Evolutionary conservation across 2,797 vertebrate species (phyloP).

Genomic region (Anomalospiza imberbis): DNA sequence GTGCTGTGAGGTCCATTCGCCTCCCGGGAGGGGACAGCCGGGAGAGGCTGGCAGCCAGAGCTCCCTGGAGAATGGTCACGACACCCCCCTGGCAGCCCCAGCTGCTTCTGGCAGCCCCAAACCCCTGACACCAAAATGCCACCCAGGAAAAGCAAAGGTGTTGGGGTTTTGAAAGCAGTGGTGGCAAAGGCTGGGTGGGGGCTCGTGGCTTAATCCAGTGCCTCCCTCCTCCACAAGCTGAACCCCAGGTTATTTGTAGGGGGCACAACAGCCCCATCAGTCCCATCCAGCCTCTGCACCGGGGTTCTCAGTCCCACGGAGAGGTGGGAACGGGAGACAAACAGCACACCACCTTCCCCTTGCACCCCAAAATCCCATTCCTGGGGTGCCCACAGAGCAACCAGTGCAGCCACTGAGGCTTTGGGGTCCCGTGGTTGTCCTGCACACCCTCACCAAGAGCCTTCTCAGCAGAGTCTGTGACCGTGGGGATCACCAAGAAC

Average conservation of each 20-base stretch:
- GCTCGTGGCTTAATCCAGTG: rapidly evolving
- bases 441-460: background rate
- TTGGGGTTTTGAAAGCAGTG: background rate
- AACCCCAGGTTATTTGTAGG: background rate
- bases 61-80: rapidly evolving
- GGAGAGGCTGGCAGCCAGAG: background rate
- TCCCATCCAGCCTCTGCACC: background rate
- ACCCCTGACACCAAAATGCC: background rate
- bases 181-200: background rate
- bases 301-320: rapidly evolving
- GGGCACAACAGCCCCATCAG: background rate
- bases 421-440: background rate
- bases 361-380: background rate
- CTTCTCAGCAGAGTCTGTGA: too few species aligned
- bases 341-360: background rate
- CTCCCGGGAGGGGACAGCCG: rapidly evolving
- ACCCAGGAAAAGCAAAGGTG: background rate
- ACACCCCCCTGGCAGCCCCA: background rate
- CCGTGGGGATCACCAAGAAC: rapidly evolving
- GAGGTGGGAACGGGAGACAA: rapidly evolving
- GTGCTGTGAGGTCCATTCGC: background rate
- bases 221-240: background rate
- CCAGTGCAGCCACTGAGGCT: background rate
- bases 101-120: background rate
- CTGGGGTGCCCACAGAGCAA: rapidly evolving